Evolutionary conservation across 1,140 invertebrate species (phyloP), one percentile per base, ranked within the genome.

Genomic region (Solenopsis invicta): DNA sequence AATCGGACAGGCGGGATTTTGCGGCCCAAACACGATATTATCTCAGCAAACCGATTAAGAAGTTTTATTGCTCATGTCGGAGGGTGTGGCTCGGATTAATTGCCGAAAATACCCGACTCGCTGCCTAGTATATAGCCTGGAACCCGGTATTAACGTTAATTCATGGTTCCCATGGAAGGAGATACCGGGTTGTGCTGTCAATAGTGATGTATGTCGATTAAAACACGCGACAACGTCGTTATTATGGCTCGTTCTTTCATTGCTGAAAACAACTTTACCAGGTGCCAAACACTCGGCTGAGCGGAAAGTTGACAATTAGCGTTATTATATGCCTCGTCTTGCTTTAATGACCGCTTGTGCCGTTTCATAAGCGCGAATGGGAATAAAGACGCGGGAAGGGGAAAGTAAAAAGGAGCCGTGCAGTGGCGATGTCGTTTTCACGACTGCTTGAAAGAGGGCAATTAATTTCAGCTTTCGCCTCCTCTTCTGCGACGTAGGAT

Each of bases 91-190:
- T 45, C 29, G 41, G 21, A 48, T 74, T 88, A 92, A 91, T 90
- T 90, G 86, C 74, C 85, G 29, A 84, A 91, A 88, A 91, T 88
- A 74, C 67, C 66, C 67, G 75, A 86, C 86, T 54, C 61, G 54
- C 45, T 54, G 81, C 48, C 45, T 66, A 66, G 62, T 34, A 59
- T 34, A 59, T 45, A 74, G 48, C 45, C 12, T 4, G 61, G 18
- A 91, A 88, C 90, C 90, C 48, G 69, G 54, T 75, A 92, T 92
- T 89, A 90, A 86, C 85, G 50, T 87, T 92, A 90, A 92, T 92
- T 71, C 84, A 66, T 45, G 88, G 81, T 86, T 66, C 71, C 21
- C 50, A 45, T 48, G 18, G 24, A 21, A 45, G 24, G 61, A 29
- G 75, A 81, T 81, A 64, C 10, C 21, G 59, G 34, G 71, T 62